Base-by-base conservation (phyloP, 2,888 invertebrate species). In the Xanthostigma xanthostigma region DNA sequence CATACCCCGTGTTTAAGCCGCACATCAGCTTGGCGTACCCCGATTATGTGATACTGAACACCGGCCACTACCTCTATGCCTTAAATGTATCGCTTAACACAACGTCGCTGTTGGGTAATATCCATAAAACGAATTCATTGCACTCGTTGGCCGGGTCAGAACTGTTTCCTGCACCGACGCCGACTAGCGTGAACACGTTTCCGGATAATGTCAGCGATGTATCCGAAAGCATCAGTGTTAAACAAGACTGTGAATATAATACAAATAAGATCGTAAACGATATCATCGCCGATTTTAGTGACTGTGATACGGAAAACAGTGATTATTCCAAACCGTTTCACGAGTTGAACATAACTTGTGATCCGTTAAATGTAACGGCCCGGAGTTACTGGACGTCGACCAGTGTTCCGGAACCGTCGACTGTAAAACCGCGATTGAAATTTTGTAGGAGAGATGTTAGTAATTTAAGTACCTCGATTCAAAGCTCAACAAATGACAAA, bases 1-100 rank as follows among this genome's bases (percentile, higher is more conserved):
- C 90, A 45, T 85, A 83, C 58, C 90, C 88, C 33, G 53, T 50
- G 11, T 67, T 67, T 53, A 62, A 67, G 53, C 67, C 68, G 3
- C 55, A 62, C 48, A 60, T 66, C 47, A 66, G 66, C 42, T 52
- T 68, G 42, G 64, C 66, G 9, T 68, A 61, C 55, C 67, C 67
- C 9, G 64, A 67, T 51, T 63, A 67, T 54, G 54, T 68, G 52
- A 65, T 68, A 11, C 63, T 68, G 46, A 67, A 67, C 53, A 67
- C 68, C 11, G 68, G 68, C 43, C 67, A 67, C 55, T 65, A 65
- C 55, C 63, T 68, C 44, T 66, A 68, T 55, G 65, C 68, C 50
- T 57, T 68, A 52, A 66, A 66, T 54, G 59, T 66, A 17, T 57
- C 60, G 4, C 64, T 62, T 17, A 57, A 60, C 49, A 63, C 64